Evolutionary conservation across 2,888 invertebrate genomes (phyloP).

Genomic region (Microchrysa polita): DNA sequence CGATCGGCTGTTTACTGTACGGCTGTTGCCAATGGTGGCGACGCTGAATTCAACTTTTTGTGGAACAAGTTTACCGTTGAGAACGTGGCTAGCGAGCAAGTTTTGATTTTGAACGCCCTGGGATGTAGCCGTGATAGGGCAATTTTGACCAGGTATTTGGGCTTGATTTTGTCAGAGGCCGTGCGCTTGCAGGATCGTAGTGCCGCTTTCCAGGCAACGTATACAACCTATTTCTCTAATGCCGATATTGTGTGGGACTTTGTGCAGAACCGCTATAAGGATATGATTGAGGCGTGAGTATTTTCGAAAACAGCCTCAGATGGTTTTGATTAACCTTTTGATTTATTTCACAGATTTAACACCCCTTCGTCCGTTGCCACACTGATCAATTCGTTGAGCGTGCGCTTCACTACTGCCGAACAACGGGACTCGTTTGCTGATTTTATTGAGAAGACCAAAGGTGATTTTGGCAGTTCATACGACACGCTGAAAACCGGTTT

Average conservation of each 20-base stretch:
- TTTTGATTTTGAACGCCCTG: constrained; percentile 71
- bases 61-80: constrained; percentile 70
- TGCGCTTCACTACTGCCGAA: constrained; percentile 58
- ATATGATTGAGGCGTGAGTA: too few relatives aligned
- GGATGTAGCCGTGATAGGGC: constrained; percentile 71
- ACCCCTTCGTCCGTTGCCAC: constrained; percentile 54
- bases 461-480: constrained; percentile 56
- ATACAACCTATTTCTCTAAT: constrained; percentile 68
- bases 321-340: too few relatives aligned
- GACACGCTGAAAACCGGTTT: constrained; percentile 56
- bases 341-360: constrained; percentile 19
- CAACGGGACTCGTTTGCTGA: constrained; percentile 55
- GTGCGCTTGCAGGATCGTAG: constrained; percentile 62
- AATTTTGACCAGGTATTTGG: constrained; percentile 67
- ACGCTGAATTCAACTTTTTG: constrained; percentile 72
- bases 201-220: constrained; percentile 64
- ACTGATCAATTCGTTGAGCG: constrained; percentile 59
- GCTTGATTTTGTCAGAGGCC: constrained; percentile 64
- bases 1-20: constrained; percentile 80
- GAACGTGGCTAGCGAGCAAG: constrained; percentile 75
- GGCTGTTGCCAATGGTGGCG: constrained; percentile 72
- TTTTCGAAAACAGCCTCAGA: too few relatives aligned
- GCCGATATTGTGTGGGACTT: constrained; percentile 67
- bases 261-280: constrained; percentile 57
- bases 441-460: constrained; percentile 55